Evolutionary conservation across 2,797 vertebrate species (phyloP).

Genomic region (Tenualosa ilisha): DNA sequence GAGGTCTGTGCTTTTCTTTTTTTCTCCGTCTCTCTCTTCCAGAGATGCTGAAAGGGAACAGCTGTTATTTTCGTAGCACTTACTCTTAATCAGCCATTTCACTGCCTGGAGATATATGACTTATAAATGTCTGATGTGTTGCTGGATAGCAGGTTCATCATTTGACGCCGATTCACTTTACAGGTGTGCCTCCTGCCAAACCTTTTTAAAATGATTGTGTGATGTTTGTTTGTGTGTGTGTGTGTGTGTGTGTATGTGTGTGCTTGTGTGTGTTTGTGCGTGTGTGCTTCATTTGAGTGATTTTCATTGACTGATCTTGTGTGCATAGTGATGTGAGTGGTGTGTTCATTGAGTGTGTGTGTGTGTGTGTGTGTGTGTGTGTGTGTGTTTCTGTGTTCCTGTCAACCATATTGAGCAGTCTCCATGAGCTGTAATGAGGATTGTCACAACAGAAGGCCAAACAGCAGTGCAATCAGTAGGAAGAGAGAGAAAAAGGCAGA

Average conservation of each 20-base stretch:
- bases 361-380: conserved; percentile 26
- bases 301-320: background rate
- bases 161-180: conserved; percentile 8
- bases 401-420: conserved; percentile 46
- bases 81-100: background rate
- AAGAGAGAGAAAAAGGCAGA: conserved; percentile 28
- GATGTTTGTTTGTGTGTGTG: conserved; percentile 33
- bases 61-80: conserved; percentile 19
- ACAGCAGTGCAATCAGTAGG: conserved; percentile 35
- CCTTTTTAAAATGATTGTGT: background rate
- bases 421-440: conserved; percentile 53
- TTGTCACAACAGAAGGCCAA: conserved; percentile 55
- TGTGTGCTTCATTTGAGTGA: background rate
- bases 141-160: background rate
- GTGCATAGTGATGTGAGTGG: background rate
- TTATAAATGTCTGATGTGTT: conserved; percentile 19
- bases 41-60: conserved; percentile 21
- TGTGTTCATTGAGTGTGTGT: conserved; percentile 8
- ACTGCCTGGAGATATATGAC: conserved; percentile 1
- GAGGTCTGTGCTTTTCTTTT: background rate
- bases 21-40: background rate
- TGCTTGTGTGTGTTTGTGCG: background rate
- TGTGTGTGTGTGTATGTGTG: background rate
- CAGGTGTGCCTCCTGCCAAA: conserved; percentile 10
- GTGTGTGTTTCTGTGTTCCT: conserved; percentile 42